phyloP scores from a whole-genome alignment of 2,888 invertebrate species.

The Mythimna vitellina region DNA sequence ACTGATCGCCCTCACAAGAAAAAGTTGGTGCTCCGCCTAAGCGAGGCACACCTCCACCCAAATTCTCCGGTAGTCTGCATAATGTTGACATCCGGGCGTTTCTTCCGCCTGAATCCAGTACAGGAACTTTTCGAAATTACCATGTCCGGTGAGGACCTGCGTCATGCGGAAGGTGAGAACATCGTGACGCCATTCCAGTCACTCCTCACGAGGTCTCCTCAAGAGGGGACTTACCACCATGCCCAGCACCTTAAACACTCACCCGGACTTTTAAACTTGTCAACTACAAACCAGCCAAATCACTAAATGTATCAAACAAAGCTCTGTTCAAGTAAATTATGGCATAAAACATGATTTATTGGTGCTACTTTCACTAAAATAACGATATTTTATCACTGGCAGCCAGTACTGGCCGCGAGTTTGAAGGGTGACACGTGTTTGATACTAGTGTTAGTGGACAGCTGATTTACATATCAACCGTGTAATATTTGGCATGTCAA shows the following conservation, averaged over 20 bases:
- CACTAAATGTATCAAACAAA: slow-evolving; percentile 44
- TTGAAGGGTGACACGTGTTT: slow-evolving; percentile 59
- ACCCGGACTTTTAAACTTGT: slow-evolving; percentile 34
- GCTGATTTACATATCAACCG: slow-evolving; percentile 48
- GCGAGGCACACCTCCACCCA: too few species aligned
- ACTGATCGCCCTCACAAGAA: too few species aligned
- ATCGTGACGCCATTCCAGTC: too few species aligned
- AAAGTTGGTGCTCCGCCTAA: too few species aligned
- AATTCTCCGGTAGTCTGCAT: too few species aligned
- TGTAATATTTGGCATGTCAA: slow-evolving; percentile 30
- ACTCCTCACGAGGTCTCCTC: too few species aligned
- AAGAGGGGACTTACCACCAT: too few species aligned
- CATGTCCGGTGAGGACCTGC: too few species aligned
- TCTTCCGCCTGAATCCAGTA: too few species aligned
- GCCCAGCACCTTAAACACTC: neutral
- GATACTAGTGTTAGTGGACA: slow-evolving; percentile 35
- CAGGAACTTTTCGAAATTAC: too few species aligned
- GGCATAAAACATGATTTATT: slow-evolving; percentile 54
- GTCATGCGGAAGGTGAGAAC: too few species aligned
- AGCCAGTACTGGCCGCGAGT: slow-evolving; percentile 16
- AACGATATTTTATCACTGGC: slow-evolving; percentile 53
- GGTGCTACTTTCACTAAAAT: slow-evolving; percentile 55
- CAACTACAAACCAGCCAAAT: slow-evolving; percentile 22
- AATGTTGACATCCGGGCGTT: too few species aligned
- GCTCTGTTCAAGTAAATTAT: slow-evolving; percentile 38